Evolutionary conservation across 2,888 invertebrate species (phyloP), one percentile per base, ranked within the genome.

Genomic region (Campoletis raptor): DNA sequence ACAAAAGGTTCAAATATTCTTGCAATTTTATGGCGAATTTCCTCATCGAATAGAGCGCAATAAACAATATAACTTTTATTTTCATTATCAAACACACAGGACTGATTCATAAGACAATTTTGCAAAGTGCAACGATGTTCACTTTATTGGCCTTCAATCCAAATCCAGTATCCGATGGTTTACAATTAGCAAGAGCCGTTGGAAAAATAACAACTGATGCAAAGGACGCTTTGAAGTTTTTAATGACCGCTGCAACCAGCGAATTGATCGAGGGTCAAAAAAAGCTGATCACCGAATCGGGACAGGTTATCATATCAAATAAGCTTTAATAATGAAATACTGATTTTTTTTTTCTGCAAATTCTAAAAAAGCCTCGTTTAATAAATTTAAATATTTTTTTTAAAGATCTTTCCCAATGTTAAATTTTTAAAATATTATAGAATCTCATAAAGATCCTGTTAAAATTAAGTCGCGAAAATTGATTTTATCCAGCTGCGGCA

Each of bases 201-300:
- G 92, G 91, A 4, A 87, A 79, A 0, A 81, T 91, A 42, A 90
- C 90, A 8, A 80, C 81, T 0, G 89, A 91, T 88, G 85, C 90
- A 3, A 67, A 78, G 0, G 90, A 91, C 83, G 90, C 90, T 12
- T 77, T 91, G 21, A 66, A 89, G 48, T 90, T 89, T 81, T 85
- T 93, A 6, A 88, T 87, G 61, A 90, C 82, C 0, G 21, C 91
- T 6, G 73, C 92, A 3, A 92, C 92, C 0, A 77, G 89, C 0
- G 90, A 94, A 15, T 90, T 95, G 18, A 90, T 94, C 0, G 90
- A 92, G 21, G 91, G 90, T 0, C 90, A 93, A 8, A 72, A 88
- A 9, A 81, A 85, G n/a, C 83, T 95, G 1, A 67, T 72, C 1
- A n/a, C n/a, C n/a, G n/a, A n/a, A n/a, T 18, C 81, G n/a, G 9